Percentiles rank a stretch among this genome's conserved stretches.
Conservation (phyloP, 2,797 vertebrate genomes). For the Pipistrellus pipistrellus region DNA sequence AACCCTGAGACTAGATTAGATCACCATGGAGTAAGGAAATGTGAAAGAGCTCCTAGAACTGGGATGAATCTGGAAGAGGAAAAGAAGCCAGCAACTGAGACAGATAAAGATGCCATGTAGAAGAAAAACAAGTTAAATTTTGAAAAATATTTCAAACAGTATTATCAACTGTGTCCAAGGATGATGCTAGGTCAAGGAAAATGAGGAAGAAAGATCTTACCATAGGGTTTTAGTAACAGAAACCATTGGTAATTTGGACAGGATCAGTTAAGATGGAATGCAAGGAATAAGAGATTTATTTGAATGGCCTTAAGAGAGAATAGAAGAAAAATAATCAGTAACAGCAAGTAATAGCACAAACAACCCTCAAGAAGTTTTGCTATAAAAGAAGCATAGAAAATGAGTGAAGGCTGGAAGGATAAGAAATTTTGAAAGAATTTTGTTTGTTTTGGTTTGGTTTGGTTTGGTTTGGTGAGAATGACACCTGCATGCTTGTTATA, state of each 20-base stretch:
- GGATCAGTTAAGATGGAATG: not conserved
- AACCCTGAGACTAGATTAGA: not conserved
- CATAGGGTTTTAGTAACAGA: not conserved
- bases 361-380: not conserved
- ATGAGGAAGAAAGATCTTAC: not conserved
- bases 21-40: not conserved
- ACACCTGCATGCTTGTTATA: not conserved
- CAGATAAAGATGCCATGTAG: not conserved
- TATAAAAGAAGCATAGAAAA: not conserved
- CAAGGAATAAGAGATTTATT: not conserved
- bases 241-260: not conserved
- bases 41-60: not conserved
- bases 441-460: not conserved
- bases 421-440: not conserved
- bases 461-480: not conserved
- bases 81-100: not conserved
- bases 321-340: not conserved
- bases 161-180: not conserved
- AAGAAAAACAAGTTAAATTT: not conserved
- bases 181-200: not conserved
- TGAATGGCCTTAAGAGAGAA: not conserved
- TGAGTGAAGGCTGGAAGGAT: not conserved
- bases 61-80: not conserved
- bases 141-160: constrained; percentile 14
- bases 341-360: not conserved